Conservation (phyloP, 2,888 invertebrate genomes). For the Hypomecis atomaria region DNA sequence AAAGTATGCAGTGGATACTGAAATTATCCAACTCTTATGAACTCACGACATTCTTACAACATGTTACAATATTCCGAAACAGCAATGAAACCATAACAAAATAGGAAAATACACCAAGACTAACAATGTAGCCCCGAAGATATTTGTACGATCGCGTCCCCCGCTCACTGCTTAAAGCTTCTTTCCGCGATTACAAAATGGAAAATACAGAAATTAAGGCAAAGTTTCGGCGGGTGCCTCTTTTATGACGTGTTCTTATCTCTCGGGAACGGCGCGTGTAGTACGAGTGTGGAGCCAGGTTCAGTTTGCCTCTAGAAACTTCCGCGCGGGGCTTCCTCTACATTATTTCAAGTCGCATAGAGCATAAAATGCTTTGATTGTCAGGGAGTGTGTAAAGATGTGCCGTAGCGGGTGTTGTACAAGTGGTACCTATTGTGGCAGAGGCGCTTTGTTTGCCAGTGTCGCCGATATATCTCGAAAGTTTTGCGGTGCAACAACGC, state of each 20-base stretch:
- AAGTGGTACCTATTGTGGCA: constrained; percentile 73
- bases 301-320: constrained; percentile 52
- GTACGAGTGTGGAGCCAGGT: constrained; percentile 55
- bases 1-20: too few species aligned
- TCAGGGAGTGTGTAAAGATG: constrained; percentile 41
- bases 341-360: constrained; percentile 54
- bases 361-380: constrained; percentile 47
- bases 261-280: constrained; percentile 65
- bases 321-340: constrained; percentile 40
- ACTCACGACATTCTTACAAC: not conserved
- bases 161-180: constrained; percentile 58
- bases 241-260: constrained; percentile 82
- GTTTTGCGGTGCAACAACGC: constrained; percentile 70
- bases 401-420: constrained; percentile 60
- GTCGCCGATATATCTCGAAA: constrained; percentile 81
- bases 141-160: constrained; percentile 46
- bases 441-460: constrained; percentile 75
- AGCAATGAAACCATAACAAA: constrained; percentile 6
- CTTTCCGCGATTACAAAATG: constrained; percentile 63
- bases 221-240: constrained; percentile 75
- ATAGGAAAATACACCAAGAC: constrained; percentile 17
- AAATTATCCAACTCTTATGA: too few species aligned
- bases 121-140: constrained; percentile 35
- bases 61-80: not conserved
- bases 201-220: constrained; percentile 73